These are phyloP conservation scores for Eueides isabella DNA, from an alignment of 1,140 invertebrate species.

Conservation along the genomic window DNA sequence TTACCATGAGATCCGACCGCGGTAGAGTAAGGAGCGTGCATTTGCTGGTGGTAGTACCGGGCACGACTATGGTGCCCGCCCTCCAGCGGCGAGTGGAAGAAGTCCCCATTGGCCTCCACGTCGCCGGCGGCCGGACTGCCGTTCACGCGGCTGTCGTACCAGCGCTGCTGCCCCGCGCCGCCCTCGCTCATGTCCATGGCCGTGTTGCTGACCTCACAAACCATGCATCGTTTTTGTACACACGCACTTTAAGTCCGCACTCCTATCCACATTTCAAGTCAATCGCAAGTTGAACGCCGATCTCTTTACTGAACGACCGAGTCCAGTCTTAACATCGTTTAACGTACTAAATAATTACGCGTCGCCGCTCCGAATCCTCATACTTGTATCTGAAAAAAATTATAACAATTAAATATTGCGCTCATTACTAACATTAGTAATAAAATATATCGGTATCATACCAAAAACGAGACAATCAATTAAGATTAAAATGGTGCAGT, in stretches of 20 bases:
- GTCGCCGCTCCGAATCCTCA: constrained; percentile 46
- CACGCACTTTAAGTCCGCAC: constrained; percentile 73
- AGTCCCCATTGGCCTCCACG: constrained; percentile 73
- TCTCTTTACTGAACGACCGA: constrained; percentile 28
- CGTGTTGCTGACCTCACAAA: constrained; percentile 73
- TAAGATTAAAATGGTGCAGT: constrained; percentile 75
- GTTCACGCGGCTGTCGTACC: constrained; percentile 80
- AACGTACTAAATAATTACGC: constrained; percentile 33
- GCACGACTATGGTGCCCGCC: constrained; percentile 79
- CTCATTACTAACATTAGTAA: constrained; percentile 58
- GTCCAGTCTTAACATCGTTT: constrained; percentile 55
- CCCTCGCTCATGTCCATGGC: constrained; percentile 80
- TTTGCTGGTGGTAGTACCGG: constrained; percentile 81
- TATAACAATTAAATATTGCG: constrained; percentile 19
- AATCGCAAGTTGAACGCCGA: constrained; percentile 22
- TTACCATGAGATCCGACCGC: constrained; percentile 79
- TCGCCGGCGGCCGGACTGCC: constrained; percentile 77
- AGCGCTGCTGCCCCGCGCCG: constrained; percentile 76
- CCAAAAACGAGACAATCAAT: constrained; percentile 77
- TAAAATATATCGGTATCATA: constrained; percentile 59
- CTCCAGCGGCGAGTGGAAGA: constrained; percentile 80
- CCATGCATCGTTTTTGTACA: constrained; percentile 78
- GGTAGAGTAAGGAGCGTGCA: constrained; percentile 80
- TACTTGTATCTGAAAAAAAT: constrained; percentile 62
- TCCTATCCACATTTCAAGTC: constrained; percentile 69